A percentile compares a stretch with the other conserved stretches of the same genome.
Conservation (phyloP, 2,888 invertebrate species). For the Ophion costatus region DNA sequence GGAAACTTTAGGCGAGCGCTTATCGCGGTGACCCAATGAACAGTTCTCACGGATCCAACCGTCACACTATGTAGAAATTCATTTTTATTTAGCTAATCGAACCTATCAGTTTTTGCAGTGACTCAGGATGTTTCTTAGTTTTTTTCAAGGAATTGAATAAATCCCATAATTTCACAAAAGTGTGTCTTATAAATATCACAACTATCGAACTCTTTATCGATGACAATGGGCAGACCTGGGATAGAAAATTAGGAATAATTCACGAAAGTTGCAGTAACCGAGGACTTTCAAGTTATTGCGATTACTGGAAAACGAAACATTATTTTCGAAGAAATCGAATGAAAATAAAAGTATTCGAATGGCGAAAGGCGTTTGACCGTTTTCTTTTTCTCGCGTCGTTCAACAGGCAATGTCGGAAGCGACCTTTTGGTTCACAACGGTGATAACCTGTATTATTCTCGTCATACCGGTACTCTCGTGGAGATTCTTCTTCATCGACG, state of each 20-base stretch:
- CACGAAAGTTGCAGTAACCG: neutral
- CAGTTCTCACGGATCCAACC: neutral
- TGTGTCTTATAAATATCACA: no score
- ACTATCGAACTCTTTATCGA: neutral
- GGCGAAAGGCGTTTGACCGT: neutral
- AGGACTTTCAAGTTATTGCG: no score
- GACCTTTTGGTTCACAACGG: conserved; percentile 94
- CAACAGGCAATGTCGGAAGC: conserved; percentile 92
- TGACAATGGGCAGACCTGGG: neutral
- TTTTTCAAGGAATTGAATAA: no score
- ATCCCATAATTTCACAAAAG: no score
- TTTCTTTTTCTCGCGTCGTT: conserved; percentile 1
- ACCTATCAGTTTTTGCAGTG: no score
- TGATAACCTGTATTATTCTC: conserved; percentile 92
- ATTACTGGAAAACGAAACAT: no score
- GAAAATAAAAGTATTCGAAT: neutral
- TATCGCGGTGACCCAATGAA: no score
- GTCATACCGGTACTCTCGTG: conserved; percentile 97
- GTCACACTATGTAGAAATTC: no score
- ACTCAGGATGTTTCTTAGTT: no score
- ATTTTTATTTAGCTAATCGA: no score
- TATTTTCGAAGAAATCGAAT: neutral
- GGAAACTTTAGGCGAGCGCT: no score
- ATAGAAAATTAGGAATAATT: neutral
- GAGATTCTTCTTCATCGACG: conserved; percentile 97